Evolutionary conservation across 2,797 vertebrate species (phyloP), one percentile per base, ranked within the genome.

Genomic region (Odontamblyopus rebecca): DNA sequence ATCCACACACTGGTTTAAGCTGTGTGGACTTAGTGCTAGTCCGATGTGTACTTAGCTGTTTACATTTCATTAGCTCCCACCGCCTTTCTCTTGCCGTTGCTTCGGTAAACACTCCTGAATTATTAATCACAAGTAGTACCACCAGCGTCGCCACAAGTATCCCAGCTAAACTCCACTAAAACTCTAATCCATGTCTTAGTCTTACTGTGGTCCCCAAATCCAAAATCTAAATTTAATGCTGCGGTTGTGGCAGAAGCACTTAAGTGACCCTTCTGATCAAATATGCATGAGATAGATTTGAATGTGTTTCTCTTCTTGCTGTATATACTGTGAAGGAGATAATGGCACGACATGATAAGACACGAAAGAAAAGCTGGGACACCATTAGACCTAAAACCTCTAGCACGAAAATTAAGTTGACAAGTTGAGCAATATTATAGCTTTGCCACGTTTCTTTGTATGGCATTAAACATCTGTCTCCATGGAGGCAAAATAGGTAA

Each of bases 211-310:
- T 73, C 72, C 73, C 70, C 74, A 66, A 81, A 81, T 76, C 61
- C 23, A 18, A 62, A 77, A 85, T 85, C 35, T 32, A 78, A 82
- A 83, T 81, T 44, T 79, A 69, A 85, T 78, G 74, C 63, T 67
- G 65, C 35, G 65, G 69, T 77, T 57, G 48, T 81, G 57, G 72
- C 69, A 26, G 67, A 78, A 73, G 69, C 82, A 68, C 68, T 77
- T 69, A 82, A 74, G 74, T 18, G 0, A 69, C 76, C 71, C 11
- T 5, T 16, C 68, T 84, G 78, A 86, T 90, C 82, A 90, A 91
- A 89, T 84, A 89, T 85, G 57, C 74, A 87, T 89, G 74, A 75
- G 68, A 74, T 53, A 57, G 69, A 79, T 85, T 80, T 65, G 71
- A 71, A 86, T 90, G 57, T 71, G 77, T 86, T 15, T 76, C 74